A percentile compares a stretch with the other conserved stretches of the same genome.
These are phyloP conservation scores for Ctenomys sociabilis DNA, from an alignment of 2,113 vertebrate genomes.

Conservation along the genomic window DNA sequence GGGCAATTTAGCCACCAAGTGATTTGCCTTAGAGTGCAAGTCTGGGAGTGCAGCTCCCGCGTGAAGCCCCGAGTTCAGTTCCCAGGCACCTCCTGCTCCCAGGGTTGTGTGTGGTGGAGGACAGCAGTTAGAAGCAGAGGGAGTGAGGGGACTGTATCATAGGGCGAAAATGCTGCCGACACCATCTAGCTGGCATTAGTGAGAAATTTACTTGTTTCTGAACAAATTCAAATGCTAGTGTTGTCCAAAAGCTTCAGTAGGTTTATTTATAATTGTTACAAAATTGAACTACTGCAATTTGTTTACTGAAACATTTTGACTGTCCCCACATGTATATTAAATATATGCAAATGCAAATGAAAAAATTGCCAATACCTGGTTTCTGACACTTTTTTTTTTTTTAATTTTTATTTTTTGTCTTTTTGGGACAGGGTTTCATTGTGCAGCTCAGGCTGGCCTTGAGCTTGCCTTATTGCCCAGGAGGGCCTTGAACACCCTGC, in stretches of 20 bases:
- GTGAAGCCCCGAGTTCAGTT: not conserved
- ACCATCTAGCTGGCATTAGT: conserved; percentile 88
- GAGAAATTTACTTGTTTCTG: conserved; percentile 84
- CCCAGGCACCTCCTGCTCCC: not conserved
- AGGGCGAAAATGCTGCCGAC: conserved; percentile 90
- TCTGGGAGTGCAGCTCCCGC: not conserved
- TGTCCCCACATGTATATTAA: not conserved
- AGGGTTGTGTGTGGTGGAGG: conserved; percentile 90
- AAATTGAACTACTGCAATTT: not conserved
- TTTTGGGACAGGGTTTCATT: not conserved
- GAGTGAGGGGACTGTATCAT: conserved; percentile 86
- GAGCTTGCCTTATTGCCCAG: too few species aligned
- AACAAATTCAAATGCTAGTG: not conserved
- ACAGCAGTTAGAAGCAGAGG: conserved; percentile 90
- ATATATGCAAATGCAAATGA: not conserved
- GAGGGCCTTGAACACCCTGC: too few species aligned
- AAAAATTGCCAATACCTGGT: not conserved
- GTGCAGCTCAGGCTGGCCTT: not conserved
- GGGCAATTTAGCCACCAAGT: not conserved
- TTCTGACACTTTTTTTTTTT: not conserved
- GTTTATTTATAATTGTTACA: not conserved
- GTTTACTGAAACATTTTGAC: not conserved
- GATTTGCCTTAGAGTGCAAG: not conserved
- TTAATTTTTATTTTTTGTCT: not conserved
- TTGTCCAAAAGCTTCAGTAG: not conserved